These are phyloP conservation scores for Heliopora coerulea DNA, from an alignment of 92 coral and sea anemone species.

Conservation along the genomic window DNA sequence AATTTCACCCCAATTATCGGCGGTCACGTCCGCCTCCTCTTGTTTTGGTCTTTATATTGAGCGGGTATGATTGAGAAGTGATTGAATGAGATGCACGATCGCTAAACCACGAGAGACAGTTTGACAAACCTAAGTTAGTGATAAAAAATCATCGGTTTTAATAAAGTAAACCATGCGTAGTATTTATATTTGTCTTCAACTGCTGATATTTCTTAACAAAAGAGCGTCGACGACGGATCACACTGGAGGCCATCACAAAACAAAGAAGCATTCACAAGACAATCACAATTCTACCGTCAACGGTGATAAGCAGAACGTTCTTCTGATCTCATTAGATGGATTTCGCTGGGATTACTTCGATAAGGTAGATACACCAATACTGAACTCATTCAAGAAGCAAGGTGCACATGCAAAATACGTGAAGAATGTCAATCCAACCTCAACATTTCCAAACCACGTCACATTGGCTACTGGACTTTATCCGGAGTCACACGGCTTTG, in stretches of 20 bases:
- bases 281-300: not conserved
- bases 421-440: constrained; percentile 72
- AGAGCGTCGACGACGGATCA: not conserved
- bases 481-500: constrained; percentile 86
- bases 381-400: constrained; percentile 64
- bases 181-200: no score
- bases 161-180: no score
- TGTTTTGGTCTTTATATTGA: no score
- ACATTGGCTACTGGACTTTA: constrained; percentile 84
- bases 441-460: constrained; percentile 76
- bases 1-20: no score
- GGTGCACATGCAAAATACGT: constrained; percentile 75
- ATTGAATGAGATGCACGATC: no score
- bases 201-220: no score
- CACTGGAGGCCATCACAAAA: not conserved
- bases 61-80: no score
- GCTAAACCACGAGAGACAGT: no score
- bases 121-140: no score
- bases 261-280: not conserved
- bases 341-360: constrained; percentile 87
- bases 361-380: constrained; percentile 67
- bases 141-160: no score
- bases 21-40: no score
- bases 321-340: constrained; percentile 80
- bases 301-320: constrained; percentile 38